Evolutionary conservation across 2,113 vertebrate genomes (phyloP), one percentile per base, ranked within the genome.

Genomic region (Platycercus adscitus): DNA sequence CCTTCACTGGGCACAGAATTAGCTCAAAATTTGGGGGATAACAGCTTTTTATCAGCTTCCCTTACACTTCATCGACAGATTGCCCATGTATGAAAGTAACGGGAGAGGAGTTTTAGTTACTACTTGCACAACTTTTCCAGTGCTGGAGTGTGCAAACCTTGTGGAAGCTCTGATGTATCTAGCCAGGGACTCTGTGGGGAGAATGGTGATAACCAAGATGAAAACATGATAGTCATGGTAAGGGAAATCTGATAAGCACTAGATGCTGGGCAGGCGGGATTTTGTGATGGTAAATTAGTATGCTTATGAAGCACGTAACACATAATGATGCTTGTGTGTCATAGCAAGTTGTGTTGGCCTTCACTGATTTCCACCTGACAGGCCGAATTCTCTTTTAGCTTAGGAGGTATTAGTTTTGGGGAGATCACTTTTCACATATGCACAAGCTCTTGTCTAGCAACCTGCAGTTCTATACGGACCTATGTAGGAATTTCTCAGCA

Each of bases 231-330:
- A 47, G 13, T 12, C 82, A 12, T 53, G n/a, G 31, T 60, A 75
- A 58, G 12, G 39, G 33, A n/a, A 88, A 64, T 19, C 17, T 53
- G 39, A 13, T 44, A 60, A 79, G 35, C 19, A 44, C 14, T 44
- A 39, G 33, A 43, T 16, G 66, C 10, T 29, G 52, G 7, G 8
- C 10, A 60, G 8, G 13, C 15, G 13, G 49, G 19, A 37, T 58
- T 73, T 35, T 78, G 37, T 0, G 0, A 35, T 31, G 35, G 11
- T 53, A 71, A 70, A 83, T 70, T 86, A 60, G 35, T 50, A 65
- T 7, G 12, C 24, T 37, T 52, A 52, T 0, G 1, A 11, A 81
- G 31, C 19, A 64, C 4, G 39, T 35, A 28, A n/a, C 9, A 33
- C 0, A 1, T 60, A 21, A 58, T 73, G 35, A 29, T 41, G 33